Evolutionary conservation across 2,888 invertebrate genomes (phyloP).

Genomic region (Nomada fucata): DNA sequence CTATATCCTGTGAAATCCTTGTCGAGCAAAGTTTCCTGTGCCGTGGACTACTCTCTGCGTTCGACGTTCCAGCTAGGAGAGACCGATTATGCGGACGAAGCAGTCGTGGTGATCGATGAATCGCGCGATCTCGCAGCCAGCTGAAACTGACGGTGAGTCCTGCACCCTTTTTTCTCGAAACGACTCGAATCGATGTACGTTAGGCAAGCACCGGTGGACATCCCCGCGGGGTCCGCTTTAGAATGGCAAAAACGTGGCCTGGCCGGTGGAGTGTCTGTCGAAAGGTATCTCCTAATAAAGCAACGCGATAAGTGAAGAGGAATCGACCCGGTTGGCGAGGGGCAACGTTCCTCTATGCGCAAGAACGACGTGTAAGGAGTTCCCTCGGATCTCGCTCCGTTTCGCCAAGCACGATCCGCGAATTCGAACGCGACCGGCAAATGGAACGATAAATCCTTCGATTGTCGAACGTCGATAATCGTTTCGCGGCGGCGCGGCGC

Average conservation of each 20-base stretch:
- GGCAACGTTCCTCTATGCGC: constrained; percentile 20
- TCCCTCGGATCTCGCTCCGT: constrained; percentile 50
- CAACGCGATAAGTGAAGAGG: constrained; percentile 53
- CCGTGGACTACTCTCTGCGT: constrained; percentile 50
- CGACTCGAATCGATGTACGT: not conserved
- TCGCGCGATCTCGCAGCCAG: constrained; percentile 71
- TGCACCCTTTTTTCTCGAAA: not conserved
- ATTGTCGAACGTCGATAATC: constrained; percentile 78
- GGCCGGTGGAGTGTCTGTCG: constrained; percentile 36
- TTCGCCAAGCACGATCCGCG: constrained; percentile 58
- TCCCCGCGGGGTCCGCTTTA: constrained; percentile 28
- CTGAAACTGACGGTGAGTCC: constrained; percentile 78
- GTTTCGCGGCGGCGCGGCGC: constrained; percentile 66
- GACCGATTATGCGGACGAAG: constrained; percentile 62
- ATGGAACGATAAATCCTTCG: constrained; percentile 77
- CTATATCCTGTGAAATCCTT: constrained; percentile 45
- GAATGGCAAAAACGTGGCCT: constrained; percentile 36
- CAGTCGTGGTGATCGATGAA: constrained; percentile 79
- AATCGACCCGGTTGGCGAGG: constrained; percentile 38
- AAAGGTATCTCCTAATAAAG: constrained; percentile 55
- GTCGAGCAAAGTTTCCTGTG: constrained; percentile 32
- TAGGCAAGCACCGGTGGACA: constrained; percentile 10
- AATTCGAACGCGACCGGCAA: constrained; percentile 64
- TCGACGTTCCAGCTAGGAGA: constrained; percentile 41
- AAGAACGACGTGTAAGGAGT: constrained; percentile 61